Base-by-base conservation (phyloP, 2,797 vertebrate species). In the Cetoscarus ocellatus region DNA sequence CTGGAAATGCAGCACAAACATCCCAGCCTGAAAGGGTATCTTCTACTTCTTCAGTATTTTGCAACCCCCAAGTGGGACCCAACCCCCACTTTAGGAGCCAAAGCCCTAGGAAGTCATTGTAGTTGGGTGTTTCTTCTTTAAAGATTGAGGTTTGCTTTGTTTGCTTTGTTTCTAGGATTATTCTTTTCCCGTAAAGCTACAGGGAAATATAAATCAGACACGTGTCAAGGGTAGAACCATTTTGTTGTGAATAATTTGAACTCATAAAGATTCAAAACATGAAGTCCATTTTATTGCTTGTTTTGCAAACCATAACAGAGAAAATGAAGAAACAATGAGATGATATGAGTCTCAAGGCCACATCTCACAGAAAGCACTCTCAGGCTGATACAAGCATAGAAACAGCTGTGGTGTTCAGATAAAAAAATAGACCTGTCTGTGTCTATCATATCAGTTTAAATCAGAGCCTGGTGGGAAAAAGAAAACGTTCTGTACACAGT, bases 381-480 rank as follows among this genome's bases (percentile, higher is more conserved):
- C 51, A 61, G 61, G 60, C 61, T 11, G 57, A 80, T 72, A 38
- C 42, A 63, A 74, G 13, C 50, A 10, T 17, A 0, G 38, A 77
- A 60, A 61, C 56, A 69, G 75, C 78, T 77, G 82, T 12, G 39
- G 56, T 62, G 51, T 45, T 74, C 34, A 79, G 75, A 86, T 74
- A 73, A 73, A 80, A 86, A 54, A 27, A n/a, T n/a, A 13, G 49
- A 78, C 78, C 64, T 70, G 73, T 75, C 44, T 77, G 58, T 45
- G 57, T 76, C 70, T 76, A 75, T 81, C 76, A 80, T 54, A 79
- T 83, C 59, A 60, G 67, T 83, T 74, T 52, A 74, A 70, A 73
- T 73, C 19, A 53, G 75, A 50, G 67, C 52, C 45, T 45, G 12
- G 57, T 19, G 9, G 34, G 14, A 34, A 55, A 38, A 61, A 63